phyloP scores from a whole-genome alignment of 2,797 vertebrate species.

The Forpus xanthops region DNA sequence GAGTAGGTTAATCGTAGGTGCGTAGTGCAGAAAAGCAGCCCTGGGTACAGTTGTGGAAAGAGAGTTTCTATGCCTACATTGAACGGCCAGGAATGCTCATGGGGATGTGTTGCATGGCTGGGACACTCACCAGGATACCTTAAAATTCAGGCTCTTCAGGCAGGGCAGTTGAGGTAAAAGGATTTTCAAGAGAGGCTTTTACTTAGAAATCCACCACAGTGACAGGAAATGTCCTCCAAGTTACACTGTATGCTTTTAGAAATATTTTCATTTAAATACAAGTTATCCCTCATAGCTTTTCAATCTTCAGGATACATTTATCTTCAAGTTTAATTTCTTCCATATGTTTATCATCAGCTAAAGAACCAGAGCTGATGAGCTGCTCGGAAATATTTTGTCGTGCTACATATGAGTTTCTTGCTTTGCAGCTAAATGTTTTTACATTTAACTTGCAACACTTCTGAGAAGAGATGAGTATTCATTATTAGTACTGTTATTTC shows the following conservation, averaged over 20 bases:
- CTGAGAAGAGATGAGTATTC: slow-evolving; percentile 9
- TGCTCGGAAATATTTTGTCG: slow-evolving; percentile 52
- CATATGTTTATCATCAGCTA: slow-evolving; percentile 45
- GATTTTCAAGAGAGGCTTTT: neutral
- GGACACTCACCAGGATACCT: neutral
- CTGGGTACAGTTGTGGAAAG: neutral
- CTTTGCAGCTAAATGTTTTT: slow-evolving; percentile 26
- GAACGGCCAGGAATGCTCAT: neutral
- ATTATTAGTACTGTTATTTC: neutral
- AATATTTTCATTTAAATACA: slow-evolving; percentile 42
- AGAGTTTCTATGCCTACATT: neutral
- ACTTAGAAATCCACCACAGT: neutral
- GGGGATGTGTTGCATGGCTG: neutral
- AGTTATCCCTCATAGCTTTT: slow-evolving; percentile 5
- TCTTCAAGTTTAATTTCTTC: slow-evolving; percentile 41
- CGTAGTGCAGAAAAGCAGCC: neutral
- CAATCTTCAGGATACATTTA: slow-evolving; percentile 45
- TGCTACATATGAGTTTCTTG: neutral
- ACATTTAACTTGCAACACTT: slow-evolving; percentile 29
- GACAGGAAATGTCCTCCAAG: slow-evolving; percentile 2
- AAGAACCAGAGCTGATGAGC: slow-evolving; percentile 34
- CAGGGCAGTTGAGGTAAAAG: neutral
- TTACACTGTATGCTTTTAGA: neutral
- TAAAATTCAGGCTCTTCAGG: neutral
- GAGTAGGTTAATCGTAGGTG: neutral